Evolutionary conservation across 2,113 vertebrate genomes (phyloP), one percentile per base, ranked within the genome.

Genomic region (Sceloporus tristichus): DNA sequence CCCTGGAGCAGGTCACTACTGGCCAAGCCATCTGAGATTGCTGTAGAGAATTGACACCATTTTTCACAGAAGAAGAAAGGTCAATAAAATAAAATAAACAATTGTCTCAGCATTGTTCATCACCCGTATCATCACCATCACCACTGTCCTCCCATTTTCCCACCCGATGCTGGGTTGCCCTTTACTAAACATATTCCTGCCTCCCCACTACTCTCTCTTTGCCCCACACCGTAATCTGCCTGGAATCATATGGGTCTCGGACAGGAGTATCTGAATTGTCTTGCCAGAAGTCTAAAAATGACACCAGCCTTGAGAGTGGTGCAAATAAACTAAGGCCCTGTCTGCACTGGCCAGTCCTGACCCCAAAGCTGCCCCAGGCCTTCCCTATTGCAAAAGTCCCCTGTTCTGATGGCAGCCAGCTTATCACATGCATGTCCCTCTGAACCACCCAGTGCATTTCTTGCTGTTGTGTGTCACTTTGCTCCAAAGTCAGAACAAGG

Each of bases 1-100:
- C 91, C 89, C 82, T 93, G 90, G 34, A 94, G 84, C 53, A 94
- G 73, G 68, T 90, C 81, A 0, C 3, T 84, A 18, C 90, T 89
- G 4, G 77, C 62, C 86, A 92, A 56, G 0, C 77, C 70, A 48
- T 87, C 75, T 93, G 85, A 19, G 83, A 93, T 18, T 87, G 48
- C 95, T 97, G 89, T 25, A 89, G 84, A 87, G 66, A 87, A 9
- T 7, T 2, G 27, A 9, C 27, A 85, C 34, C 75, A 14, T 40
- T 87, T 25, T 38, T 42, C 29, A 10, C 79, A 88, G 91, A 48
- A 42, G 40, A 0, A 0, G 0, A 19, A 59, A 59, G 14, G 18
- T 71, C 54, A n/a, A 59, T 27, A 9, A 21, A 77, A n/a, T 25
- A 53, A 0, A 9, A 78, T 4, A 27, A 23, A 48, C 4, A 7